These are phyloP conservation scores for Phenganax stokvisi DNA, from an alignment of 92 coral and sea anemone species.

Conservation along the genomic window DNA sequence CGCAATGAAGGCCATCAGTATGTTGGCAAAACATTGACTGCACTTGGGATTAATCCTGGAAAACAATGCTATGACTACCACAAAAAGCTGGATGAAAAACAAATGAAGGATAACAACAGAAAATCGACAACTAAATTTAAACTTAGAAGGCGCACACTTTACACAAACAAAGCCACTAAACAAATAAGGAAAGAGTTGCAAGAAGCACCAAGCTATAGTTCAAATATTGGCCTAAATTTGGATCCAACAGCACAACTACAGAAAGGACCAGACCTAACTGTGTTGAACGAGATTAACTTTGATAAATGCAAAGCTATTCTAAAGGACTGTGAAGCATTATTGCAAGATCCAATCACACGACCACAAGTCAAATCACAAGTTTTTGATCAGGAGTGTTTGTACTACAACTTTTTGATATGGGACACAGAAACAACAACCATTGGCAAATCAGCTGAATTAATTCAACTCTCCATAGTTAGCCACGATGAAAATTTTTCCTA, in stretches of 20 bases:
- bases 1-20: neutral
- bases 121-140: neutral
- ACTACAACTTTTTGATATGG: conserved; percentile 1
- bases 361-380: neutral
- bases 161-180: neutral
- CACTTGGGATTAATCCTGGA: conserved; percentile 17
- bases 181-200: neutral
- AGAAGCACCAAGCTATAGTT: neutral
- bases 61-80: neutral
- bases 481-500: neutral
- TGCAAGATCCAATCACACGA: neutral
- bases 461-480: conserved; percentile 32
- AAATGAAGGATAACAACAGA: neutral
- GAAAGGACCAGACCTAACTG: too few species aligned
- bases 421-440: conserved; percentile 23
- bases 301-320: too few species aligned
- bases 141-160: neutral
- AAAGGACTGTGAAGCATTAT: too few species aligned
- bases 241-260: too few species aligned
- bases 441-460: conserved; percentile 32
- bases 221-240: too few species aligned
- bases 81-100: neutral
- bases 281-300: too few species aligned
- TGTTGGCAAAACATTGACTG: neutral
- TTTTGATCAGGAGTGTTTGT: neutral